phyloP scores from a whole-genome alignment of 2,113 vertebrate genomes.

The Neolamprologus caudopunctatus region DNA sequence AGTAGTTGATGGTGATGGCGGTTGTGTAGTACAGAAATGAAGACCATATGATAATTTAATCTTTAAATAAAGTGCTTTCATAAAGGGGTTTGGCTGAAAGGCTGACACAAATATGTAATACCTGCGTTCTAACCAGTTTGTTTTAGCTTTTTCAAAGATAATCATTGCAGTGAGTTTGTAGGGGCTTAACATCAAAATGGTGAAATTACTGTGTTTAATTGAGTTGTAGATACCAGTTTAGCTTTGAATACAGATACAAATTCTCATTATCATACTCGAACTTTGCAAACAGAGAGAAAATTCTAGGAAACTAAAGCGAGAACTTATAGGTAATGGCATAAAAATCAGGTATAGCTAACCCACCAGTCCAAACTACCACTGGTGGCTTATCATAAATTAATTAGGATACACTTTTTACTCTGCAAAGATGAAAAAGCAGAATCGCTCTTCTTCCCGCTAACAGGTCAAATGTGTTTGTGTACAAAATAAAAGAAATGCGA shows the following conservation, averaged over 20 bases:
- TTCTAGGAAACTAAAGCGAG: neutral
- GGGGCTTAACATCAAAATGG: neutral
- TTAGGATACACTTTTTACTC: neutral
- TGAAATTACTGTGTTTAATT: neutral
- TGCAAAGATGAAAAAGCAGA: neutral
- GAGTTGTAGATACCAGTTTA: neutral
- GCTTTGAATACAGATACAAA: neutral
- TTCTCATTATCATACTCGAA: neutral
- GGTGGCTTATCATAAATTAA: neutral
- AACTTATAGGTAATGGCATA: neutral
- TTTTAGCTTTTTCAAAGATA: neutral
- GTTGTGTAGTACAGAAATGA: neutral
- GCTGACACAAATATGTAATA: neutral
- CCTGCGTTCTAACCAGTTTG: neutral
- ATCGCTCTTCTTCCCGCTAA: fast-evolving
- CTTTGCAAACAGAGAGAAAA: neutral
- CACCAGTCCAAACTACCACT: neutral
- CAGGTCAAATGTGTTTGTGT: neutral
- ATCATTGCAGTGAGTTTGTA: neutral
- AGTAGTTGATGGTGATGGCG: neutral
- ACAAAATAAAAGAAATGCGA: neutral
- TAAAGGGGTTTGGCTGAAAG: neutral
- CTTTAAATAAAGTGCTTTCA: neutral
- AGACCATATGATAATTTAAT: neutral
- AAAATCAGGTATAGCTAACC: neutral